These are phyloP conservation scores for Anoncus sp. DNA, from an alignment of 2,888 invertebrate species.

Conservation along the genomic window DNA sequence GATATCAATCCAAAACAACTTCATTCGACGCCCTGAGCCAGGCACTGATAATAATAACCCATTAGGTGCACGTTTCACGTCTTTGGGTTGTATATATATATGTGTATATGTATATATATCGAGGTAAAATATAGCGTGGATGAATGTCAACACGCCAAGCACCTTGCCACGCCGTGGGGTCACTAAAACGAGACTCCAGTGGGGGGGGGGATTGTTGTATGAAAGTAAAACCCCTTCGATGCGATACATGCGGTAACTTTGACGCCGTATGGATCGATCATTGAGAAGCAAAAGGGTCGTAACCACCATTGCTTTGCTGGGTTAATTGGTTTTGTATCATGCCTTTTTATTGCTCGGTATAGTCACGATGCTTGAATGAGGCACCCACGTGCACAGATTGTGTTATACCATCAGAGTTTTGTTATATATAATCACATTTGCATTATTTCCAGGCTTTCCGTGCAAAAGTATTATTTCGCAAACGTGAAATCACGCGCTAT, in stretches of 20 bases:
- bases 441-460: conserved; percentile 35
- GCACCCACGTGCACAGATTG: conserved; percentile 12
- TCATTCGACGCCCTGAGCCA: conserved; percentile 71
- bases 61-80: conserved; percentile 75
- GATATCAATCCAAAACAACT: conserved; percentile 75
- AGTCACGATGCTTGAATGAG: too few species aligned
- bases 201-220: too few species aligned
- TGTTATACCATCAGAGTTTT: neutral
- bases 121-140: conserved; percentile 54
- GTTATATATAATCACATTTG: neutral
- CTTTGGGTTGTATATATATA: conserved; percentile 13
- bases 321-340: too few species aligned
- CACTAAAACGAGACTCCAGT: conserved; percentile 41
- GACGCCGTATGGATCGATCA: neutral
- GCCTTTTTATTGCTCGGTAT: conserved; percentile 9
- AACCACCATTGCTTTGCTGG: neutral
- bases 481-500: neutral
- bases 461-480: conserved; percentile 41
- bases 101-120: conserved; percentile 60
- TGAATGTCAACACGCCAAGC: conserved; percentile 74
- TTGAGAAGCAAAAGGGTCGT: neutral
- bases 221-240: conserved; percentile 38
- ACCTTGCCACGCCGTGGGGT: conserved; percentile 33
- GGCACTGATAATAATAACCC: conserved; percentile 75
- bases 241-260: neutral